Base-by-base conservation (phyloP, 2,888 invertebrate species). In the Calliscelio sp. region DNA sequence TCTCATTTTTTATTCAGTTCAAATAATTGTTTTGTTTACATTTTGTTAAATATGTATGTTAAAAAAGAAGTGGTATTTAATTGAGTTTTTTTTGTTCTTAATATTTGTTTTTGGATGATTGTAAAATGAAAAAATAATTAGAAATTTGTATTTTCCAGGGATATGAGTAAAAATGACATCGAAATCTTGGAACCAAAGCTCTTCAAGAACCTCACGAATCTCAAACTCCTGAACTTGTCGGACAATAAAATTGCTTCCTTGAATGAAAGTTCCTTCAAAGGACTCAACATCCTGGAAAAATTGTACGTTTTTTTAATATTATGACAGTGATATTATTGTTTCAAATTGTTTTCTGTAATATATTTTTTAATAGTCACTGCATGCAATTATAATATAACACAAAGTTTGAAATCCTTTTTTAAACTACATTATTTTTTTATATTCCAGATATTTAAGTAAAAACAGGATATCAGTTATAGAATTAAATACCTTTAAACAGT, bases 401-500 rank as follows among this genome's bases (percentile, higher is more conserved):
- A n/a, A n/a, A n/a, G n/a, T n/a, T n/a, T n/a, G n/a, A n/a, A n/a
- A n/a, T n/a, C n/a, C n/a, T n/a, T n/a, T n/a, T n/a, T n/a, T n/a
- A n/a, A n/a, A n/a, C n/a, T n/a, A n/a, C n/a, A n/a, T n/a, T n/a
- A n/a, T n/a, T n/a, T n/a, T n/a, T n/a, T n/a, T n/a, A n/a, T n/a
- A n/a, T 49, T 70, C 49, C 51, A 97, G 97, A 89, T 97, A 98
- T 93, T 94, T 98, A 66, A 97, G 96, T 91, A 95, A 95, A 90
- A 98, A 98, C 92, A 95, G 96, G 88, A 96, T 98, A 90, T 94
- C 95, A 53, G 93, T 94, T 18, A 95, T 98, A 88, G 95, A 96
- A 87, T 95, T 95, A 3, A 95, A 96, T 89, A 96, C 97, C 66
- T 97, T 98, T 92, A 94, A 94, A 86, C 96, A 96, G 91, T 95